Conservation (phyloP, 37 sponge, comb jelly and placozoan species). For the Aplysina aerophoba region DNA sequence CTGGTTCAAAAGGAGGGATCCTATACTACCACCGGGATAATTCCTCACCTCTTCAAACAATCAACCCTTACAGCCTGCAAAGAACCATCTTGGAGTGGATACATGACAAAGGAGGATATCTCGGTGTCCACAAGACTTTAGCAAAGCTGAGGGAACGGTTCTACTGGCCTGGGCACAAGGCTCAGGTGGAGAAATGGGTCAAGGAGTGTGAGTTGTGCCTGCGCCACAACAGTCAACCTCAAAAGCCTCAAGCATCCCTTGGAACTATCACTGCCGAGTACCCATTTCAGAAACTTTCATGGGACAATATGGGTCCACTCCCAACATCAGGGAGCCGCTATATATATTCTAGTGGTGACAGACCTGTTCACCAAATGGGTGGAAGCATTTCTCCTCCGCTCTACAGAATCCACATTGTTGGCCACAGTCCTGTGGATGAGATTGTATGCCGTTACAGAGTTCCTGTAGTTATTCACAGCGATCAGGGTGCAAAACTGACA, state of each 20-base stretch:
- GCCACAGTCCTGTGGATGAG: constrained; percentile 42
- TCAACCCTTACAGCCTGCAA: too few species aligned
- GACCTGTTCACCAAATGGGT: constrained; percentile 45
- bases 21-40: too few species aligned
- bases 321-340: constrained; percentile 12
- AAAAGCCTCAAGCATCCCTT: constrained; percentile 1
- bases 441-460: constrained; percentile 46
- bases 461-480: constrained; percentile 40
- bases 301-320: constrained; percentile 11
- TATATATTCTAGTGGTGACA: constrained; percentile 37
- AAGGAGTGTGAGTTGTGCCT: not conserved
- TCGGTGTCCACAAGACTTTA: not conserved
- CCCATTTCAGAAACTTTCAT: not conserved
- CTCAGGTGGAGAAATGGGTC: not conserved
- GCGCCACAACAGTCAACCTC: not conserved
- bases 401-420: not conserved
- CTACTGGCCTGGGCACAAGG: constrained; percentile 10
- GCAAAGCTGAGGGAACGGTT: not conserved
- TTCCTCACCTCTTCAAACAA: too few species aligned
- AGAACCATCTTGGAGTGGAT: not conserved
- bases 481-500: constrained; percentile 49
- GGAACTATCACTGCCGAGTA: not conserved
- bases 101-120: not conserved
- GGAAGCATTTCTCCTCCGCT: constrained; percentile 30
- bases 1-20: too few species aligned